Conservation (phyloP, 1,140 invertebrate species). For the Nomia melanderi region DNA sequence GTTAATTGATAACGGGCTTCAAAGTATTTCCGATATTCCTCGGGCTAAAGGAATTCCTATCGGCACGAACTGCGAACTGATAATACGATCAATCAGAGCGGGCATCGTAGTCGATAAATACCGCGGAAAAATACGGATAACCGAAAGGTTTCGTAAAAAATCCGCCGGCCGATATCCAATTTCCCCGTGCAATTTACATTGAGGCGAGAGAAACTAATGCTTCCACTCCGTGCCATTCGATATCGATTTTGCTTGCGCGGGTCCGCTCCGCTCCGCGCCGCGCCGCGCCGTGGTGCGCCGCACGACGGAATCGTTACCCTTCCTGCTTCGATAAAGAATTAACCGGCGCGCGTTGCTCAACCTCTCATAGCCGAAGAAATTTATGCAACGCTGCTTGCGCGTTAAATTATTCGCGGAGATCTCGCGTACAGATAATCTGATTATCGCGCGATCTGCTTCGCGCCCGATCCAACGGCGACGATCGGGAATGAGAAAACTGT, state of each 20-base stretch:
- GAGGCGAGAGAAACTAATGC: constrained; percentile 15
- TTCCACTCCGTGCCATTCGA: constrained; percentile 1
- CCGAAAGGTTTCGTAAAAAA: constrained; percentile 11
- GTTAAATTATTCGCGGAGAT: background rate
- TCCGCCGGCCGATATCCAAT: constrained; percentile 11
- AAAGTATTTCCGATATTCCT: background rate
- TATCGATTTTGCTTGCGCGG: background rate
- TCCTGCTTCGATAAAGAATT: background rate
- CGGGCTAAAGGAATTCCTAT: background rate
- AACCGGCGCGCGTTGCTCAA: background rate
- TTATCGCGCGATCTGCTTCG: no score
- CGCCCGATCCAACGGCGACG: no score
- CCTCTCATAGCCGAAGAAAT: background rate
- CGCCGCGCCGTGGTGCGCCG: no score
- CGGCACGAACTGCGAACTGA: background rate
- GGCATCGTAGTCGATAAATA: background rate
- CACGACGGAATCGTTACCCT: background rate
- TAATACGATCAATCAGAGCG: constrained; percentile 18
- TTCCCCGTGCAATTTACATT: constrained; percentile 10
- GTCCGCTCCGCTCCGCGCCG: background rate
- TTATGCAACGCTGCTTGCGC: background rate
- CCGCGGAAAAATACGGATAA: constrained; percentile 9
- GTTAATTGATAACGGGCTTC: no score
- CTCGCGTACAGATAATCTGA: background rate
- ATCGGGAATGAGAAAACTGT: no score